Conservation (phyloP, 2,797 vertebrate genomes). For the Hydrolagus colliei region DNA sequence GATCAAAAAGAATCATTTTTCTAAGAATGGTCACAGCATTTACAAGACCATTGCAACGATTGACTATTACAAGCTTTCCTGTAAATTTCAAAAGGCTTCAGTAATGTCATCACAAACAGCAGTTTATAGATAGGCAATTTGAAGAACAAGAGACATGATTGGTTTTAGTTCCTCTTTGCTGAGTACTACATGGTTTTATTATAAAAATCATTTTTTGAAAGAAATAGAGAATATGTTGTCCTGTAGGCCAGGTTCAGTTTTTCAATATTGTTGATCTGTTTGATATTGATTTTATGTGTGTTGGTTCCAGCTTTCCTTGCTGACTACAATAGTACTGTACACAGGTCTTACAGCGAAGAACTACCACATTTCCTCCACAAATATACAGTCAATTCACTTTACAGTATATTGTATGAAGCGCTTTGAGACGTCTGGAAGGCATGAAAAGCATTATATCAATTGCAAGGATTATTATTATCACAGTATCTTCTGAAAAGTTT, state of each 20-base stretch:
- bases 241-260: conserved; percentile 53
- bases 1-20: too few relatives aligned
- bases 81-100: conserved; percentile 36
- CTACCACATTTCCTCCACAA: too few relatives aligned
- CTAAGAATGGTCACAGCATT: too few relatives aligned
- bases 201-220: conserved; percentile 53
- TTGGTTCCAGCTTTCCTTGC: conserved; percentile 46
- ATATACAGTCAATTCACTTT: too few relatives aligned
- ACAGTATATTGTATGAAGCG: too few relatives aligned
- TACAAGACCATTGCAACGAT: neutral
- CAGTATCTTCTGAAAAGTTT: conserved; percentile 52
- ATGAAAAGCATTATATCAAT: too few relatives aligned
- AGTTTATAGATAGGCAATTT: conserved; percentile 49
- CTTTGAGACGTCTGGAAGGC: too few relatives aligned
- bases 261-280: conserved; percentile 56
- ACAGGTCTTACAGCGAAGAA: conserved; percentile 34
- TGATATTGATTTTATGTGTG: conserved; percentile 66
- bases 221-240: conserved; percentile 48
- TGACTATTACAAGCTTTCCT: conserved; percentile 11
- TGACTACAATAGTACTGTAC: conserved; percentile 42
- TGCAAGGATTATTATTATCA: neutral
- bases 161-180: conserved; percentile 55
- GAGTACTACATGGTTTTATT: conserved; percentile 55
- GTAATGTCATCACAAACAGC: conserved; percentile 48
- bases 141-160: conserved; percentile 51